These are phyloP conservation scores for Amblyopsis rosae DNA, from an alignment of 2,113 vertebrate species.

Conservation along the genomic window DNA sequence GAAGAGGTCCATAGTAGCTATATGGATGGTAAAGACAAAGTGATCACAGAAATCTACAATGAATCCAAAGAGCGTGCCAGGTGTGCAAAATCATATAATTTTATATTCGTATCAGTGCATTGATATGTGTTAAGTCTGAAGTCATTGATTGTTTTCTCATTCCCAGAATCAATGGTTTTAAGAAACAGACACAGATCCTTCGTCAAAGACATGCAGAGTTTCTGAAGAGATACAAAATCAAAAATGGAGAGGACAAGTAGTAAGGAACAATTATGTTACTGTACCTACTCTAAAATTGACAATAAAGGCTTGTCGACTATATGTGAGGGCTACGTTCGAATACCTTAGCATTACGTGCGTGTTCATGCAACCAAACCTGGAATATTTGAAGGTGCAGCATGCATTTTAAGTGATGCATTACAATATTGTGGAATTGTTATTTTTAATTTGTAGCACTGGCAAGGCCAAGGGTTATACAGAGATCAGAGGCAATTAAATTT, in stretches of 20 bases:
- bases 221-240: slow-evolving; percentile 65
- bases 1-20: slow-evolving; percentile 81
- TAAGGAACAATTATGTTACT: slow-evolving; percentile 33
- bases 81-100: slow-evolving; percentile 57
- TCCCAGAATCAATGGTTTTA: slow-evolving; percentile 75
- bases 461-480: too few relatives aligned
- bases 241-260: slow-evolving; percentile 51
- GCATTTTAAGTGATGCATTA: too few relatives aligned
- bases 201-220: slow-evolving; percentile 77
- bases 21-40: slow-evolving; percentile 84
- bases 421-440: too few relatives aligned
- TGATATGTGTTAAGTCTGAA: background rate
- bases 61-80: slow-evolving; percentile 82
- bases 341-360: too few relatives aligned
- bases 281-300: too few relatives aligned
- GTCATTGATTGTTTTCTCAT: slow-evolving; percentile 6
- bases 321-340: too few relatives aligned
- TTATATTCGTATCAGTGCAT: background rate
- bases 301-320: too few relatives aligned
- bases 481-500: too few relatives aligned
- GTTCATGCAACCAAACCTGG: too few relatives aligned
- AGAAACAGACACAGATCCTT: slow-evolving; percentile 80
- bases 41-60: slow-evolving; percentile 84
- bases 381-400: too few relatives aligned
- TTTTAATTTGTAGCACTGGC: too few relatives aligned